Evolutionary conservation across 2,113 vertebrate genomes (phyloP).

Genomic region (Illadopsis cleaveri): DNA sequence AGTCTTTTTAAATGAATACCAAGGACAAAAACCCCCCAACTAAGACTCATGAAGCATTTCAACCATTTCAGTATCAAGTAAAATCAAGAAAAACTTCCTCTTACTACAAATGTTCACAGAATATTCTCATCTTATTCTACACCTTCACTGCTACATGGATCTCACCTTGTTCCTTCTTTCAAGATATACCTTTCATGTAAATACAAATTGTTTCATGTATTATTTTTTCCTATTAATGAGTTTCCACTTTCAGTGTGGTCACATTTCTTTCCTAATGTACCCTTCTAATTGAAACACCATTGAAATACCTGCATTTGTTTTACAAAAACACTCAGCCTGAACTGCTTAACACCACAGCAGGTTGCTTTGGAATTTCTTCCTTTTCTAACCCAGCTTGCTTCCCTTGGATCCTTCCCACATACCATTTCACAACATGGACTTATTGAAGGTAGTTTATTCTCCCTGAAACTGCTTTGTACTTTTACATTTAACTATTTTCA

Average conservation of each 20-base stretch:
- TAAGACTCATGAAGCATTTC: neutral
- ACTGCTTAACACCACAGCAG: neutral
- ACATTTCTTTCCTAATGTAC: neutral
- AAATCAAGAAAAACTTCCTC: neutral
- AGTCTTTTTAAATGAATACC: neutral
- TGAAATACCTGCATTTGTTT: neutral
- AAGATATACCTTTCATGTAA: neutral
- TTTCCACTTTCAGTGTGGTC: neutral
- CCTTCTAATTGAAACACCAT: neutral
- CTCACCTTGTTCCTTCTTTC: neutral
- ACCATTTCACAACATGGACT: neutral
- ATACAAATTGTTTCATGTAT: neutral
- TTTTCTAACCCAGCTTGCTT: neutral
- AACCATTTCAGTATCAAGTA: neutral
- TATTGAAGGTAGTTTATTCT: neutral
- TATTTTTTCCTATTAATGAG: neutral
- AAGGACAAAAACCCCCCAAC: rapidly evolving
- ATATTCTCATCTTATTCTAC: neutral
- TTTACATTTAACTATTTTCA: neutral
- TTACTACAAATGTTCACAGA: neutral
- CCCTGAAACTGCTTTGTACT: neutral
- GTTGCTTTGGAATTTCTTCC: neutral
- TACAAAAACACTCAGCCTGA: neutral
- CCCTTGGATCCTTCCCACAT: neutral
- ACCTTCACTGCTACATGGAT: neutral